Evolutionary conservation across 2,797 vertebrate species (phyloP).

Genomic region (Sebastes reedi): DNA sequence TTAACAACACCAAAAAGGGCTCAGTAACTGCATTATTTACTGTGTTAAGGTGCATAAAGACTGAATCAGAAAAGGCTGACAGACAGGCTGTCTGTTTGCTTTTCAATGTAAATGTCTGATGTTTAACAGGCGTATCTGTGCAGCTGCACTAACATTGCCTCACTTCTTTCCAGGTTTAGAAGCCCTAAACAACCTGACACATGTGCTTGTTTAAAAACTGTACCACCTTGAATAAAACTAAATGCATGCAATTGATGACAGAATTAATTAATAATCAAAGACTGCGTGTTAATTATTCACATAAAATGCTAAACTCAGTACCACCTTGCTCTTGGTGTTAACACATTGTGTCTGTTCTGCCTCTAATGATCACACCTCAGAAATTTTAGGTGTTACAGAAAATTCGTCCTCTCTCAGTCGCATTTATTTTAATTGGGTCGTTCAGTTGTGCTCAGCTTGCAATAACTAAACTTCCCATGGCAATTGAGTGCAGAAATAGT

Average conservation of each 20-base stretch:
- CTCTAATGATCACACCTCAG: constrained; percentile 19
- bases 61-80: neutral
- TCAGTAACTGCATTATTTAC: neutral
- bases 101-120: no score
- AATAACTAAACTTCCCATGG: constrained; percentile 5
- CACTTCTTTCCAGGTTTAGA: neutral
- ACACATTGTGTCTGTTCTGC: neutral
- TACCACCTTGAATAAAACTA: neutral
- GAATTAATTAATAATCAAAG: neutral
- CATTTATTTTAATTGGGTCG: constrained; percentile 29
- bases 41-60: neutral
- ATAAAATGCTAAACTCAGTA: neutral
- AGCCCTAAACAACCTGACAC: neutral
- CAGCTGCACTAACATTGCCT: neutral
- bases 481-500: neutral
- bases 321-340: neutral
- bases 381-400: neutral
- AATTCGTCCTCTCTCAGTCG: neutral
- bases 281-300: constrained; percentile 1
- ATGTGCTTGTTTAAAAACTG: neutral
- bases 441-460: constrained; percentile 17
- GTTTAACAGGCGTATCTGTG: neutral
- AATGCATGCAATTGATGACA: neutral
- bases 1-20: no score
- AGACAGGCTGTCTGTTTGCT: neutral